phyloP scores from a whole-genome alignment of 2,888 invertebrate species.

The Agonopterix subpropinquella region DNA sequence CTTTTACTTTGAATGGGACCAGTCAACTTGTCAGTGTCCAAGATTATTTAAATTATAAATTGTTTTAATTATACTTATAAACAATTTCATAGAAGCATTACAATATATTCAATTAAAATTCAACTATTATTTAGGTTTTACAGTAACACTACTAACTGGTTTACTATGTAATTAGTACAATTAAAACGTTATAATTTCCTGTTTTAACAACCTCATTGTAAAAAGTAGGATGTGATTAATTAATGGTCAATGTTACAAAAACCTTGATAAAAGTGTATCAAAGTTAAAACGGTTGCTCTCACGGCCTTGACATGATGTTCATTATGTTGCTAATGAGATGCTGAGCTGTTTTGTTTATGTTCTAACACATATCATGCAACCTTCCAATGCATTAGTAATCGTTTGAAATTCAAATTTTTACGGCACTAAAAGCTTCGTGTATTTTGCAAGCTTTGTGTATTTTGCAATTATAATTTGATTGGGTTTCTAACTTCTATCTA shows the following conservation, averaged over 20 bases:
- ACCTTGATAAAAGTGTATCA: slow-evolving; percentile 25
- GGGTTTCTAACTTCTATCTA: too few relatives aligned
- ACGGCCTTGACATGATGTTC: slow-evolving; percentile 48
- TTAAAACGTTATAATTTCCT: not conserved
- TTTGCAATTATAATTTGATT: too few relatives aligned
- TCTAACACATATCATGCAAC: slow-evolving; percentile 28
- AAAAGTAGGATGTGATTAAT: not conserved
- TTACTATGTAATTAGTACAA: too few relatives aligned
- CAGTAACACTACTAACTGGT: not conserved
- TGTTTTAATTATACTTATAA: too few relatives aligned
- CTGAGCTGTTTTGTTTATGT: slow-evolving; percentile 26
- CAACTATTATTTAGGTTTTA: not conserved
- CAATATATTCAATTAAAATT: too few relatives aligned
- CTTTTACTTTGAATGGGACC: too few relatives aligned
- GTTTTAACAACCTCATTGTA: not conserved
- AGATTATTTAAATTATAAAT: too few relatives aligned
- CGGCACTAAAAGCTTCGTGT: too few relatives aligned
- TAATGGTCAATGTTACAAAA: not conserved
- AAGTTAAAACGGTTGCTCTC: slow-evolving; percentile 30
- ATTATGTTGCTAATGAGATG: slow-evolving; percentile 48
- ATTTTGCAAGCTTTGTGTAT: too few relatives aligned
- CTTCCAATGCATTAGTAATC: slow-evolving; percentile 4
- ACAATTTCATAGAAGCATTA: too few relatives aligned
- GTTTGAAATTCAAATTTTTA: too few relatives aligned
- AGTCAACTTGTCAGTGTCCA: too few relatives aligned